These are phyloP conservation scores for Gavia stellata DNA, from an alignment of 2,113 vertebrate genomes.

Conservation along the genomic window DNA sequence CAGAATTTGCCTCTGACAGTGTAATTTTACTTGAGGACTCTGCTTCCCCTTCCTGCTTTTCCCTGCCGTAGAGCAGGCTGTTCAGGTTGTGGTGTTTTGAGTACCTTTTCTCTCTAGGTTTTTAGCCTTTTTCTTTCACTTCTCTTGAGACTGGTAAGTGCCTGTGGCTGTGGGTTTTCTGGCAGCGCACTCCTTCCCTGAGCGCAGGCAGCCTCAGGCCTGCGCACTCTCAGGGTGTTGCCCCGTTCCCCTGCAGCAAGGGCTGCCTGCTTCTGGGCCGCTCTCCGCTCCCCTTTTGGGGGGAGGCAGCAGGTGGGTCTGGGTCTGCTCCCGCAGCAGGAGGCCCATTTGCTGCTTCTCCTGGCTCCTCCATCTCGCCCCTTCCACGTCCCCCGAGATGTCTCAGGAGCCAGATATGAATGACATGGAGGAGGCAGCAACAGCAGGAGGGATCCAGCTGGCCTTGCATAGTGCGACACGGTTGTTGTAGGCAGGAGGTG, in stretches of 20 bases:
- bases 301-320: not conserved
- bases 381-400: fast-evolving
- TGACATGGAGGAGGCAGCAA: not conserved
- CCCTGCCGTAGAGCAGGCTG: not conserved
- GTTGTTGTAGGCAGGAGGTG: not conserved
- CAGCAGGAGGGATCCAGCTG: not conserved
- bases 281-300: not conserved
- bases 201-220: not conserved
- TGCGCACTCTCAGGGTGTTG: not conserved
- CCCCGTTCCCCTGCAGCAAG: fast-evolving
- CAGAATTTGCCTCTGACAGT: not conserved
- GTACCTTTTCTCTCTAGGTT: not conserved
- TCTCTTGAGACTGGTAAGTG: fast-evolving
- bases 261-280: not conserved
- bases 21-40: not conserved
- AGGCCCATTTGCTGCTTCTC: too few relatives aligned
- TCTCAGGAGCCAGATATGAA: not conserved
- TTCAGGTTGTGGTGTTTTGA: not conserved
- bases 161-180: not conserved
- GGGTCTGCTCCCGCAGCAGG: not conserved
- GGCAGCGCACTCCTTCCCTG: not conserved
- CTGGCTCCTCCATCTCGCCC: not conserved
- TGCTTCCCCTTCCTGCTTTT: not conserved
- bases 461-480: fast-evolving
- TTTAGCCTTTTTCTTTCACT: not conserved